Evolutionary conservation across 2,797 vertebrate genomes (phyloP).

Genomic region (Carduelis carduelis): DNA sequence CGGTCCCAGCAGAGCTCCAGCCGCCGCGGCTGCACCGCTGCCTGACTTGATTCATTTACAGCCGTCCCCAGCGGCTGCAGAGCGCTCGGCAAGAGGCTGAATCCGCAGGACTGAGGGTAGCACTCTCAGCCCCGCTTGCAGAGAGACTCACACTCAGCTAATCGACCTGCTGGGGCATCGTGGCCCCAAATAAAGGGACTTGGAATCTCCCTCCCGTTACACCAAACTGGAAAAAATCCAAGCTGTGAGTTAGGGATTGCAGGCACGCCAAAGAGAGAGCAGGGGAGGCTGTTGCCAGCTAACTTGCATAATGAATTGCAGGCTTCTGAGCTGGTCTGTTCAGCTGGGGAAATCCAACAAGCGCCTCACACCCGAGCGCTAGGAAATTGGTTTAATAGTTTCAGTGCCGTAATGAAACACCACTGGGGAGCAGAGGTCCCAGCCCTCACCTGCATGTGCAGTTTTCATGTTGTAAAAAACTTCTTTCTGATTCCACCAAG

Average conservation of each 20-base stretch:
- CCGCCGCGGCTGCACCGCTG: rapidly evolving
- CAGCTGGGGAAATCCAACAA: background rate
- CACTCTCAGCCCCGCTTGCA: rapidly evolving
- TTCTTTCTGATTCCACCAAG: background rate
- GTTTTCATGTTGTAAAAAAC: background rate
- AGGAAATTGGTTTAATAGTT: constrained; percentile 29
- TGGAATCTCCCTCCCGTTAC: background rate
- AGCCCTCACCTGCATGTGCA: background rate
- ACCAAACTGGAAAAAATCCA: background rate
- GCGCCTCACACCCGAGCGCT: background rate
- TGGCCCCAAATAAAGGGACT: background rate
- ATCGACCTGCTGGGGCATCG: background rate
- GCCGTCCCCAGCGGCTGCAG: rapidly evolving
- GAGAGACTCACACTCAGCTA: background rate
- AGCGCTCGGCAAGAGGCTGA: background rate
- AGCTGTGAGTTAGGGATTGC: background rate
- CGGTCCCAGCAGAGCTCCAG: background rate
- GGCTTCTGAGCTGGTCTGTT: background rate
- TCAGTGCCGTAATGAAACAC: constrained; percentile 27
- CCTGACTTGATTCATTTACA: background rate
- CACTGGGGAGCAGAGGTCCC: constrained; percentile 16
- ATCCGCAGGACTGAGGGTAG: rapidly evolving
- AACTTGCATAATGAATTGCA: constrained; percentile 40
- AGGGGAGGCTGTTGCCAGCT: background rate
- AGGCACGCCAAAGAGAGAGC: background rate